A percentile compares a stretch with the other conserved stretches of the same genome.
phyloP scores from a whole-genome alignment of 2,888 invertebrate genomes.

The Pecten maximus region DNA sequence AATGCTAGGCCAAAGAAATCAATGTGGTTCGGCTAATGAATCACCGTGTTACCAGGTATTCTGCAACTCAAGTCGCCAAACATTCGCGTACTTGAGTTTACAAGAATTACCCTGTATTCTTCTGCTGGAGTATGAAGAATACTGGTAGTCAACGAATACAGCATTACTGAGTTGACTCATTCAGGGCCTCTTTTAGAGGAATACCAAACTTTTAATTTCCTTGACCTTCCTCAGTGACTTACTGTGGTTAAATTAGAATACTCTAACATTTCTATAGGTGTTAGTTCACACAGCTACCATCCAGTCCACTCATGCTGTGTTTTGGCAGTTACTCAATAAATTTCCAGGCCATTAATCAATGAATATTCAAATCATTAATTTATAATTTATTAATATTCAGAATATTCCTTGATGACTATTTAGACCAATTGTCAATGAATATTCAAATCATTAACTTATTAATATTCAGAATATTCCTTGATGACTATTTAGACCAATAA shows the following conservation, averaged over 20 bases:
- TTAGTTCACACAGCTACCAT: not conserved
- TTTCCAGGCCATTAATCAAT: not conserved
- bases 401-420: too few relatives aligned
- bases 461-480: too few relatives aligned
- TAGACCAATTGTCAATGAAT: too few relatives aligned
- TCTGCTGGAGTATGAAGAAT: not conserved
- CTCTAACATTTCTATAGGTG: not conserved
- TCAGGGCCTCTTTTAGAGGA: too few relatives aligned
- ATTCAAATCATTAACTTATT: too few relatives aligned
- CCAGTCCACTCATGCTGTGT: not conserved
- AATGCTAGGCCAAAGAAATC: not conserved
- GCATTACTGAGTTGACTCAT: too few relatives aligned
- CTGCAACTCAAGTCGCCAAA: too few relatives aligned
- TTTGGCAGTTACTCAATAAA: not conserved
- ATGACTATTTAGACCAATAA: too few relatives aligned
- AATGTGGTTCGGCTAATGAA: too few relatives aligned
- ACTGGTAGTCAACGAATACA: too few relatives aligned
- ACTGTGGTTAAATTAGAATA: not conserved
- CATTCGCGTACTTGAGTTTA: not conserved
- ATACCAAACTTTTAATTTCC: not conserved
- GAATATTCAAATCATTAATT: not conserved
- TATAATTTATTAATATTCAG: too few relatives aligned
- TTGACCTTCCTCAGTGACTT: not conserved
- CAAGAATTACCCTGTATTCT: not conserved
- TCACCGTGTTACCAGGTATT: not conserved